Percentiles rank a stretch among this genome's conserved stretches.
These are phyloP conservation scores for Andrena chrysosceles DNA, from an alignment of 2,888 invertebrate genomes.

Conservation along the genomic window DNA sequence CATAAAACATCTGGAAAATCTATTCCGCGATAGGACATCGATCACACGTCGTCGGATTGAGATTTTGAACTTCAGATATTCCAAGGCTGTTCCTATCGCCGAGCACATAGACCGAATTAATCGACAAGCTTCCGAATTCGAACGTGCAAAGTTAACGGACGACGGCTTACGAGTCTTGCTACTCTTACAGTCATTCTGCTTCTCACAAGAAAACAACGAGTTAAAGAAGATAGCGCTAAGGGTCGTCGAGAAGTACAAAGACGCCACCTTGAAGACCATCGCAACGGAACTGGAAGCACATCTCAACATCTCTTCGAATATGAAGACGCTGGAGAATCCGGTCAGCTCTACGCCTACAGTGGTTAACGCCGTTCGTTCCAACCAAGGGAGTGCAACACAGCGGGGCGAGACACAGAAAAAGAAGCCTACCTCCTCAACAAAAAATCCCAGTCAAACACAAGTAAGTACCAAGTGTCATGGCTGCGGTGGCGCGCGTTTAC, in stretches of 20 bases:
- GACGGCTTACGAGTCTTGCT: neutral
- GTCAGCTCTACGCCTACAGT: no score
- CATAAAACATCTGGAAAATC: neutral
- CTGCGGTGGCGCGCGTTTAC: neutral
- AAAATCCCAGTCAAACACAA: neutral
- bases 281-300: slow-evolving; percentile 1
- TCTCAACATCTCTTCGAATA: neutral
- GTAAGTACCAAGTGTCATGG: neutral
- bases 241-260: slow-evolving; percentile 8
- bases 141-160: neutral
- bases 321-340: neutral
- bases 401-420: no score
- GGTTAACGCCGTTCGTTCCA: no score
- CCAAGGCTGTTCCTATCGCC: neutral
- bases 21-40: neutral
- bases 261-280: neutral
- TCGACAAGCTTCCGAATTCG: slow-evolving; percentile 17
- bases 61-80: slow-evolving; percentile 12
- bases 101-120: slow-evolving; percentile 19
- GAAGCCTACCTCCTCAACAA: no score
- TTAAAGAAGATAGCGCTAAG: neutral
- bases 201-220: neutral
- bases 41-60: slow-evolving; percentile 20
- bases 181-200: neutral
- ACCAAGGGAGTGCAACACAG: neutral